Evolutionary conservation across 2,113 vertebrate species (phyloP).

Genomic region (Oryctolagus cuniculus): DNA sequence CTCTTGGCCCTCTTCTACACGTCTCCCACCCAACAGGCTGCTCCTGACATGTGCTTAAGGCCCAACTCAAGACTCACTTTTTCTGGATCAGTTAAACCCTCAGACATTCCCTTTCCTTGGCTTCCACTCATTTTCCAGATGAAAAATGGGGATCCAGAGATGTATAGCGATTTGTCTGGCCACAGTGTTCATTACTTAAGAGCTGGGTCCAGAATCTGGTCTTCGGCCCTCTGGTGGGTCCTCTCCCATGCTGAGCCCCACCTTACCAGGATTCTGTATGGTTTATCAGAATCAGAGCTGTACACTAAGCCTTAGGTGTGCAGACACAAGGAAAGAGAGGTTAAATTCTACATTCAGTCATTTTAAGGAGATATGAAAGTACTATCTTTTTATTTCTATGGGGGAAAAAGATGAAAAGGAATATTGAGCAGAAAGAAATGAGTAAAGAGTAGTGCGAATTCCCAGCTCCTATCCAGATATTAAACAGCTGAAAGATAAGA

Average conservation of each 20-base stretch:
- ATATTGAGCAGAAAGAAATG: conserved; percentile 49
- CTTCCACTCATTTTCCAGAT: neutral
- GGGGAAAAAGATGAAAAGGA: neutral
- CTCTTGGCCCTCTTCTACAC: neutral
- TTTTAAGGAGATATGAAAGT: conserved; percentile 29
- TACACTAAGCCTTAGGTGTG: neutral
- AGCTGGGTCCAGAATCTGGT: neutral
- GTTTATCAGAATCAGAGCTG: neutral
- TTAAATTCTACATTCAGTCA: neutral
- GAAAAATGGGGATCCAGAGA: neutral
- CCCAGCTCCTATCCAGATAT: neutral
- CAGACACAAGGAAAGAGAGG: neutral
- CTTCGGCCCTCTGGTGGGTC: neutral
- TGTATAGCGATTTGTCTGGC: neutral
- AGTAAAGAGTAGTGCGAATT: conserved; percentile 9
- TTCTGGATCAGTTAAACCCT: neutral
- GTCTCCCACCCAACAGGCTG: neutral
- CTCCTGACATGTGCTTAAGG: neutral
- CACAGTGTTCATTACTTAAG: neutral
- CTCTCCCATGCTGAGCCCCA: neutral
- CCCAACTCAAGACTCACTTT: neutral
- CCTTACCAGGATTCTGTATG: neutral
- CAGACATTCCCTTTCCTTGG: neutral
- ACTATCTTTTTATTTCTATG: conserved; percentile 12
- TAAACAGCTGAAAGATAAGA: neutral